These are phyloP conservation scores for Dendrocopos noguchii DNA, from an alignment of 2,113 vertebrate genomes.

Conservation along the genomic window DNA sequence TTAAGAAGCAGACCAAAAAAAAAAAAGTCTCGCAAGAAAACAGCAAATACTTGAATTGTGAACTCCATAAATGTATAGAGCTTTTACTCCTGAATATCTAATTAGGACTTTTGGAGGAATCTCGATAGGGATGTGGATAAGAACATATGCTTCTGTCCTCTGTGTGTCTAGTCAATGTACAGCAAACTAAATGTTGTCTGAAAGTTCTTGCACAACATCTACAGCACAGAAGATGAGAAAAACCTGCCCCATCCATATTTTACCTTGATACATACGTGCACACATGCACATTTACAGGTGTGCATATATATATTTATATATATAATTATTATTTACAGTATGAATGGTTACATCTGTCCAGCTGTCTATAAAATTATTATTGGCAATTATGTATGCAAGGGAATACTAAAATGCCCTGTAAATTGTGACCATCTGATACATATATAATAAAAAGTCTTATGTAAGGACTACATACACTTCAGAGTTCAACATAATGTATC, in stretches of 20 bases:
- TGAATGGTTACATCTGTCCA: slow-evolving; percentile 54
- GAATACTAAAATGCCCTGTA: slow-evolving; percentile 67
- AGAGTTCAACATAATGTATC: background rate
- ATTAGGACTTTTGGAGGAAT: slow-evolving; percentile 7
- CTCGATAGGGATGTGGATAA: background rate
- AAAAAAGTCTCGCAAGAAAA: background rate
- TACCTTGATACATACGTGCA: slow-evolving; percentile 32
- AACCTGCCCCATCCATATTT: background rate
- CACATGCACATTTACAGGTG: slow-evolving; percentile 62
- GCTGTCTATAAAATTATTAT: slow-evolving; percentile 70
- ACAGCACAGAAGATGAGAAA: slow-evolving; percentile 18
- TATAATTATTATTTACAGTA: slow-evolving; percentile 63
- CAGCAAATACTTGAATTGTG: background rate
- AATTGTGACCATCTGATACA: slow-evolving; percentile 40
- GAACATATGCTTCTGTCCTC: background rate
- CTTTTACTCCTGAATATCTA: slow-evolving; percentile 14
- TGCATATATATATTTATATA: slow-evolving; percentile 46
- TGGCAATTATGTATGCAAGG: slow-evolving; percentile 66
- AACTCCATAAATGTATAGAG: background rate
- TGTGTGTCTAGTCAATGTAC: background rate
- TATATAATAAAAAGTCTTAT: slow-evolving; percentile 36
- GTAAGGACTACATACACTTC: background rate
- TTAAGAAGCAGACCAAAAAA: background rate
- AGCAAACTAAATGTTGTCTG: background rate
- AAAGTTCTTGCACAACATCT: slow-evolving; percentile 20